Base-by-base conservation (phyloP, 2,113 vertebrate genomes). In the Vidua macroura region DNA sequence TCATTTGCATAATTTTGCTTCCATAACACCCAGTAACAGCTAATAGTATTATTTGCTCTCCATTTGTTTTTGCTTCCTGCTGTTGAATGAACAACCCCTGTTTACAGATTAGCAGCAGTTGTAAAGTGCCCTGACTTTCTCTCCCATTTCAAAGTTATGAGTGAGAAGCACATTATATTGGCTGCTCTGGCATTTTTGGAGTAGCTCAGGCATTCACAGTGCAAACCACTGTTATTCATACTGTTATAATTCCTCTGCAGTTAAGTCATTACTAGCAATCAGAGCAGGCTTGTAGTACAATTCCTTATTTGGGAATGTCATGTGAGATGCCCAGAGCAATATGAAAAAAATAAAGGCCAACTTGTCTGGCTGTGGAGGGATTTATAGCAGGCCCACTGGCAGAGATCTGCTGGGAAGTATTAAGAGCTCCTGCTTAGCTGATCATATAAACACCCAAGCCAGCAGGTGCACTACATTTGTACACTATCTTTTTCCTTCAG, bases 271-370 rank as follows among this genome's bases (percentile, higher is more conserved):
- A 98, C 98, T 97, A 98, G 98, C 97, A 98, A 99, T 99, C 98
- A 98, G 97, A 98, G 98, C 97, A 98, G 98, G 98, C 98, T 98
- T 97, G 97, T 98, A 98, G 98, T 98, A 97, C 98, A 98, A 98
- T 98, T 98, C 99, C 99, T 99, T 99, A 98, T 99, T 99, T 99
- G 99, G 99, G 98, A 99, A 99, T 99, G 99, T 99, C 99, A 99
- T 99, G 98, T 99, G 98, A 98, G 99, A 98, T 98, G 98, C 98
- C 98, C 97, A 98, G 96, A 98, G 98, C 98, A 98, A 98, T 98
- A 98, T 97, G 96, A 96, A 97, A 98, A 98, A 98, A 98, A 98
- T 98, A 98, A 98, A 98, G 98, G 96, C 97, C 95, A 97, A 96
- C 97, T 98, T 98, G 98, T 99, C 98, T 99, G 98, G 97, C 98